Percentiles rank a stretch among this genome's conserved stretches.
phyloP scores from a whole-genome alignment of 2,797 vertebrate species.

The Sitta carolinensis region DNA sequence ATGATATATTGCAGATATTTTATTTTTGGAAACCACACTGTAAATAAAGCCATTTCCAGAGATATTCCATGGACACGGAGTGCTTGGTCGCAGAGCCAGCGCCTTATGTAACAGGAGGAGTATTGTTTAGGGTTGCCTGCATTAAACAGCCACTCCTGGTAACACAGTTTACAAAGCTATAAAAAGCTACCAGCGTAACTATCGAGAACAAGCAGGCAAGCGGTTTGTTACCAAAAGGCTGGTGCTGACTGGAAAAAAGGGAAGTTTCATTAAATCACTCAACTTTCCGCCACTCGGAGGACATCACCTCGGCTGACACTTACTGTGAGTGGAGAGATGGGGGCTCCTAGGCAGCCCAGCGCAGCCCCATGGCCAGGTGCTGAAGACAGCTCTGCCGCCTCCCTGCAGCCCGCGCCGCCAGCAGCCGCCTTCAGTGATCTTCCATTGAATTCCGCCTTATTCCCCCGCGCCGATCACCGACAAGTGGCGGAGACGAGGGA shows the following conservation, averaged over 20 bases:
- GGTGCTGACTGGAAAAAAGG: neutral
- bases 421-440: constrained; percentile 32
- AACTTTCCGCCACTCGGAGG: neutral
- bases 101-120: constrained; percentile 74
- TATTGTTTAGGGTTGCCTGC: constrained; percentile 73
- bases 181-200: constrained; percentile 59
- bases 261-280: constrained; percentile 11
- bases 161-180: constrained; percentile 69
- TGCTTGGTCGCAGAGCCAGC: constrained; percentile 57
- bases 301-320: constrained; percentile 46
- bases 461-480: neutral
- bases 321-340: constrained; percentile 6
- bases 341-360: constrained; percentile 54
- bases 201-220: neutral
- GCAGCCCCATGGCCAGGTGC: constrained; percentile 69
- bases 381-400: constrained; percentile 74
- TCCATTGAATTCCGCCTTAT: constrained; percentile 36
- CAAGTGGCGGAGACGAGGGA: constrained; percentile 14
- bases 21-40: constrained; percentile 72
- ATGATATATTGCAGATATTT: constrained; percentile 66
- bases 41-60: constrained; percentile 77
- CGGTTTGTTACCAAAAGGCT: neutral
- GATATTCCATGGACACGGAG: constrained; percentile 70
- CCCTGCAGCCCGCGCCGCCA: neutral
- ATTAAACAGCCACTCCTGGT: constrained; percentile 68